These are phyloP conservation scores for Trichoplax adhaerens DNA, from an alignment of 37 sponge, comb jelly and placozoan genomes.

Conservation along the genomic window DNA sequence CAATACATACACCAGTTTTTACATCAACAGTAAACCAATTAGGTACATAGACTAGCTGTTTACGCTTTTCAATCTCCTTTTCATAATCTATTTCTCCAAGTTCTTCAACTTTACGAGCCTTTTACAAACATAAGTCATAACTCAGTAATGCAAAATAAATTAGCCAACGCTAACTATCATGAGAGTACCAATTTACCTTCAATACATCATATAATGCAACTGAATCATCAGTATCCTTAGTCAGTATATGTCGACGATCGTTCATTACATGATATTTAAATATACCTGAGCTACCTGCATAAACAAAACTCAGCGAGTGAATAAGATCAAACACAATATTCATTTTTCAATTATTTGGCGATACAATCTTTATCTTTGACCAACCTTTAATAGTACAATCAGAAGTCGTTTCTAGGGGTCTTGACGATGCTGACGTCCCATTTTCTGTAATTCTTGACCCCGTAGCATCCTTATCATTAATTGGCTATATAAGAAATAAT, in stretches of 20 bases:
- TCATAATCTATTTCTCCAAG: constrained; percentile 73
- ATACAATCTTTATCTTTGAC: too few relatives aligned
- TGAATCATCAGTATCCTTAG: constrained; percentile 35
- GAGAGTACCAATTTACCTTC: constrained; percentile 21
- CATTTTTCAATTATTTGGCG: too few relatives aligned
- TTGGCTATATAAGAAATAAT: too few relatives aligned
- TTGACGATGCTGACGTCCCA: too few relatives aligned
- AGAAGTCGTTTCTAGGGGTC: too few relatives aligned
- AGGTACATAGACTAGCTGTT: constrained; percentile 48
- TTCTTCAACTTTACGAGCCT: constrained; percentile 22
- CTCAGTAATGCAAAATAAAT: neutral
- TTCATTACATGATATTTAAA: constrained; percentile 31
- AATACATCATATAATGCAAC: constrained; percentile 67
- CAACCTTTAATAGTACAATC: too few relatives aligned
- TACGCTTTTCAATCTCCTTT: constrained; percentile 45
- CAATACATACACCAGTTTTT: constrained; percentile 79
- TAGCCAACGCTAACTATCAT: neutral
- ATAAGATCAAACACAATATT: too few relatives aligned
- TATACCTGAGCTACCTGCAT: constrained; percentile 47
- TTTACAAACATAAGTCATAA: constrained; percentile 4
- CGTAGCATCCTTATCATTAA: too few relatives aligned
- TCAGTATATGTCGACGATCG: constrained; percentile 61
- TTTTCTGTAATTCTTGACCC: too few relatives aligned
- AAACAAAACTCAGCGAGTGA: neutral
- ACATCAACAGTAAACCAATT: constrained; percentile 93